phyloP scores from a whole-genome alignment of 2,113 vertebrate genomes.

The Suncus etruscus region DNA sequence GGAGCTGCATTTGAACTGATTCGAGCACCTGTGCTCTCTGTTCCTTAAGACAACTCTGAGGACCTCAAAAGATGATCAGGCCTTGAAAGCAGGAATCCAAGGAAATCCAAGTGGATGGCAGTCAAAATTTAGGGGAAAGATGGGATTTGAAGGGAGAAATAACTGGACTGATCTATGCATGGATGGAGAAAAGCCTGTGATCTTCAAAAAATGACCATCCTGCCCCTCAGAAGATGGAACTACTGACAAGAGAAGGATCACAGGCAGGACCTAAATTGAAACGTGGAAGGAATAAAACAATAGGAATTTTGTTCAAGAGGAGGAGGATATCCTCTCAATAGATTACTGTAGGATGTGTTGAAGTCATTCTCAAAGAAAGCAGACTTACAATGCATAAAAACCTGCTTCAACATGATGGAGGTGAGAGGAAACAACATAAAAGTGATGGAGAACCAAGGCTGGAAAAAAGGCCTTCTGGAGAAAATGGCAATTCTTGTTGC shows the following conservation, averaged over 20 bases:
- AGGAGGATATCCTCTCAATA: not conserved
- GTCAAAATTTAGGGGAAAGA: not conserved
- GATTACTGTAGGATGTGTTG: not conserved
- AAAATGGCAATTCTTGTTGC: too few species aligned
- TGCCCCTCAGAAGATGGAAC: not conserved
- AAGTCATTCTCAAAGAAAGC: not conserved
- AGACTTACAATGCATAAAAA: not conserved
- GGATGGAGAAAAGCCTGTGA: not conserved
- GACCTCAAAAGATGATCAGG: not conserved
- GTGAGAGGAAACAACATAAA: not conserved
- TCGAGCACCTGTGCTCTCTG: not conserved
- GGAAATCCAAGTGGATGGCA: not conserved
- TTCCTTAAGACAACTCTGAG: constrained; percentile 5
- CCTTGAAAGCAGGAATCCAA: not conserved
- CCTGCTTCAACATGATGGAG: constrained; percentile 16
- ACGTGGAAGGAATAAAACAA: not conserved
- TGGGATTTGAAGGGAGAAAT: not conserved
- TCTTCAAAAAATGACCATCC: not conserved
- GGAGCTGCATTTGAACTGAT: not conserved
- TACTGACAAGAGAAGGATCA: too few species aligned
- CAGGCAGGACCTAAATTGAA: not conserved
- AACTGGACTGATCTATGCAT: too few species aligned
- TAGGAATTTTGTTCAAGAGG: not conserved
- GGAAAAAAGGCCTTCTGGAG: too few species aligned
- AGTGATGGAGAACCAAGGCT: not conserved